A percentile compares a stretch with the other conserved stretches of the same genome.
phyloP scores from a whole-genome alignment of 2,888 invertebrate genomes.

The Pheosia gnoma region DNA sequence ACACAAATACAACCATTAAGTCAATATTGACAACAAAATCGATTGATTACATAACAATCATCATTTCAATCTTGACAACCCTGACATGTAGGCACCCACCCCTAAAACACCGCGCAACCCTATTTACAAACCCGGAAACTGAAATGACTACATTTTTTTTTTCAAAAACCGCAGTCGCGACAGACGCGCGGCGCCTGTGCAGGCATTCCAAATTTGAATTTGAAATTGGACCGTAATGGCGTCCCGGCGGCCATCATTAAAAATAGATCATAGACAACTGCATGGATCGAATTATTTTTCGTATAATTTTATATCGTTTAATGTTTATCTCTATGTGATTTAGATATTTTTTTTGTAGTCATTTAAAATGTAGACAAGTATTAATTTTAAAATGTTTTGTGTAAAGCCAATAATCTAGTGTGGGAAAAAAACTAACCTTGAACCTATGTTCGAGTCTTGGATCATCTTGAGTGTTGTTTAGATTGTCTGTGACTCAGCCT shows the following conservation, averaged over 20 bases:
- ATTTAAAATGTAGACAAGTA: background rate
- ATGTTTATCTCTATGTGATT: slow-evolving; percentile 57
- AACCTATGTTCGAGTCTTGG: no score
- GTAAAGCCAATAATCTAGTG: no score
- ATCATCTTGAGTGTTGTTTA: no score
- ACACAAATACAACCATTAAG: slow-evolving; percentile 18
- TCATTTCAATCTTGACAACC: slow-evolving; percentile 42
- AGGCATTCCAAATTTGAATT: slow-evolving; percentile 66
- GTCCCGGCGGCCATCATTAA: slow-evolving; percentile 74
- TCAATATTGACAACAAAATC: slow-evolving; percentile 33
- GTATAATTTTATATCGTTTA: slow-evolving; percentile 52
- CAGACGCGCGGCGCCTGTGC: slow-evolving; percentile 65
- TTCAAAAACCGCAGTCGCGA: slow-evolving; percentile 61
- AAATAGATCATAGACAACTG: slow-evolving; percentile 72
- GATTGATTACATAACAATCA: slow-evolving; percentile 49
- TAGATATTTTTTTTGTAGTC: slow-evolving; percentile 6
- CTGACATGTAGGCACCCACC: slow-evolving; percentile 30
- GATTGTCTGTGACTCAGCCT: no score
- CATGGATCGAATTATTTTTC: slow-evolving; percentile 55
- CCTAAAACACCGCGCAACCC: slow-evolving; percentile 39
- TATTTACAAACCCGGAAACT: slow-evolving; percentile 50
- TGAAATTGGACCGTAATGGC: slow-evolving; percentile 68
- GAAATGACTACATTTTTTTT: slow-evolving; percentile 54
- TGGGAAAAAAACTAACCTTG: background rate
- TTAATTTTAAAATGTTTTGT: background rate